phyloP scores from a whole-genome alignment of 2,888 invertebrate genomes.

The Eupithecia dodoneata region DNA sequence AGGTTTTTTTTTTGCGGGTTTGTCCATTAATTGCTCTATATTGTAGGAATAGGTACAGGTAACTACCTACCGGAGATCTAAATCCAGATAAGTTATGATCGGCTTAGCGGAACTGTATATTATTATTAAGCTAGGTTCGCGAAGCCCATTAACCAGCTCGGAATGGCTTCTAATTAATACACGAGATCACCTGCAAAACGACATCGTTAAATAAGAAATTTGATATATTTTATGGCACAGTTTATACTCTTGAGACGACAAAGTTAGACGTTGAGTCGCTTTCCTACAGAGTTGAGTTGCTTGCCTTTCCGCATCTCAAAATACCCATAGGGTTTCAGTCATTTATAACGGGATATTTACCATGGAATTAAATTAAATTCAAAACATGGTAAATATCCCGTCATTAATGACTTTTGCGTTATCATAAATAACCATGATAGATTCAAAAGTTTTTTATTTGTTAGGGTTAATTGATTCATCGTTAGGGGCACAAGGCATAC shows the following conservation, averaged over 20 bases:
- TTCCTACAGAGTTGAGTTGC: not conserved
- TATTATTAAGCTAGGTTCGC: constrained; percentile 26
- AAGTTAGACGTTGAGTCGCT: not conserved
- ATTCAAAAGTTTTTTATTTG: too few relatives aligned
- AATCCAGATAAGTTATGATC: constrained; percentile 37
- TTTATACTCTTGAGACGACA: constrained; percentile 40
- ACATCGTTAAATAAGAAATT: constrained; percentile 39
- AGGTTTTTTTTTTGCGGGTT: too few relatives aligned
- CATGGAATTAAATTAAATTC: too few relatives aligned
- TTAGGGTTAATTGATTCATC: too few relatives aligned
- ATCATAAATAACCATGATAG: too few relatives aligned
- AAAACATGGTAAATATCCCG: too few relatives aligned
- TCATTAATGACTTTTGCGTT: too few relatives aligned
- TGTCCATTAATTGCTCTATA: too few relatives aligned
- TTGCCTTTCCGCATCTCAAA: not conserved
- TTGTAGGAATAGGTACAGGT: constrained; percentile 24
- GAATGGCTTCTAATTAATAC: constrained; percentile 34
- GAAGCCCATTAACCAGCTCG: constrained; percentile 31
- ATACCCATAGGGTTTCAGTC: too few relatives aligned
- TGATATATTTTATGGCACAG: constrained; percentile 32
- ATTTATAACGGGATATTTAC: too few relatives aligned
- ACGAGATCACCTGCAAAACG: constrained; percentile 32
- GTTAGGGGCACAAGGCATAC: too few relatives aligned
- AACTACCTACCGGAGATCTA: constrained; percentile 21
- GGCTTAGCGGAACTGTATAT: constrained; percentile 18